A percentile compares a stretch with the other conserved stretches of the same genome.
Evolutionary conservation across 2,113 vertebrate genomes (phyloP).

Genomic region (Anser cygnoides): DNA sequence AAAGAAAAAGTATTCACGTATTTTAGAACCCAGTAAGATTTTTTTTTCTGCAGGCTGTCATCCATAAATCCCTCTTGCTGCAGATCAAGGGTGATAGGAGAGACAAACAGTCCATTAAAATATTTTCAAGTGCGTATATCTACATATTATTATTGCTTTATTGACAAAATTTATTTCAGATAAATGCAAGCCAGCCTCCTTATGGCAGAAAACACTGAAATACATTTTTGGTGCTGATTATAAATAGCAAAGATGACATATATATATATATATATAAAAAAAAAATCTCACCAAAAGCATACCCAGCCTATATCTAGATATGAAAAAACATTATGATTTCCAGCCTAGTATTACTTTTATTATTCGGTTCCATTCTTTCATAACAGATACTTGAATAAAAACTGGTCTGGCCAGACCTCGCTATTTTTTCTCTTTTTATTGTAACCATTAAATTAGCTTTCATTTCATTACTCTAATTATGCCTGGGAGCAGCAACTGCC

Average conservation of each 20-base stretch:
- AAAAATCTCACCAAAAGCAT: neutral
- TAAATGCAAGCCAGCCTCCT: neutral
- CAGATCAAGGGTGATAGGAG: neutral
- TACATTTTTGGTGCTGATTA: neutral
- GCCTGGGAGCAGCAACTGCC: slow-evolving; percentile 30
- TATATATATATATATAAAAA: neutral
- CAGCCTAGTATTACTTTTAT: neutral
- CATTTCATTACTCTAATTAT: slow-evolving; percentile 52
- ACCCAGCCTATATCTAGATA: neutral
- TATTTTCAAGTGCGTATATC: neutral
- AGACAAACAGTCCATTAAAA: neutral
- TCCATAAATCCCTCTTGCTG: neutral
- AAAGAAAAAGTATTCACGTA: rapidly evolving
- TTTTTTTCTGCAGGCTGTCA: neutral
- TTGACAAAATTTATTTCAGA: neutral
- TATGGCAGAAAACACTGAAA: neutral
- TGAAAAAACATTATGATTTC: neutral
- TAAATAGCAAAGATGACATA: neutral
- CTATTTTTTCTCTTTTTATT: slow-evolving; percentile 33
- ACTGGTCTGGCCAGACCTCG: neutral
- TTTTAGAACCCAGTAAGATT: neutral
- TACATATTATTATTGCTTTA: neutral
- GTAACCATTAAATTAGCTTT: slow-evolving; percentile 13
- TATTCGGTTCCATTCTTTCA: neutral
- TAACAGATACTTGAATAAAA: slow-evolving; percentile 13